Evolutionary conservation across 2,888 invertebrate genomes (phyloP), one percentile per base, ranked within the genome.

Genomic region (Eustalomyia histrio): DNA sequence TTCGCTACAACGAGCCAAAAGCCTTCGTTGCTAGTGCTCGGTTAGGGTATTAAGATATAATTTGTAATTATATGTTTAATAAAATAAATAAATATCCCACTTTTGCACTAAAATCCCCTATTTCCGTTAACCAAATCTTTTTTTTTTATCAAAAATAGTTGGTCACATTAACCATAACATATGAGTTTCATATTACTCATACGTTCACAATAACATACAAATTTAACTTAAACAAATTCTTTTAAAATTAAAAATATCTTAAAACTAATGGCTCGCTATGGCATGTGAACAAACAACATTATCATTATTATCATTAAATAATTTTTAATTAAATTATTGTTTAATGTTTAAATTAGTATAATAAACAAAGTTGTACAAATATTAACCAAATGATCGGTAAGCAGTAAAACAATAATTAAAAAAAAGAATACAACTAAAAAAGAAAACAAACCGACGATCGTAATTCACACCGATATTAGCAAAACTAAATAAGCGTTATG

Each of bases 261-360:
- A 29, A 29, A 29, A 12, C 39, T 39, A 39, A 12, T 12, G 1
- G 12, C 4, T 29, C 6, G 29, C 4, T 29, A 29, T 39, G 10
- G 39, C 10, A 39, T 39, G 39, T 58, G 33, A 6, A 58, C 7
- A 14, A 6, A 58, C 7, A 14, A 16, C 16, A 33, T 33, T 58
- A 33, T 58, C n/a, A n/a, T 57, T 57, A 57, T 65, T 43, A 61
- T 55, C 6, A 73, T 55, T 61, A 35, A 61, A 73, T 55, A 72
- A 67, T 21, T 52, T 65, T 78, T 78, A 71, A 78, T 74, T 69
- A 75, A 78, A 71, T 78, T 75, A 75, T 60, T 17, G 50, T 81
- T 78, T 75, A 73, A 68, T 76, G 68, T 65, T 78, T 72, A 17
- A 79, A 67, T 81, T 71, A n/a, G n/a, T n/a, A 69, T 69, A 61